phyloP scores from a whole-genome alignment of 2,888 invertebrate genomes.

The Lampropteryx suffumata region DNA sequence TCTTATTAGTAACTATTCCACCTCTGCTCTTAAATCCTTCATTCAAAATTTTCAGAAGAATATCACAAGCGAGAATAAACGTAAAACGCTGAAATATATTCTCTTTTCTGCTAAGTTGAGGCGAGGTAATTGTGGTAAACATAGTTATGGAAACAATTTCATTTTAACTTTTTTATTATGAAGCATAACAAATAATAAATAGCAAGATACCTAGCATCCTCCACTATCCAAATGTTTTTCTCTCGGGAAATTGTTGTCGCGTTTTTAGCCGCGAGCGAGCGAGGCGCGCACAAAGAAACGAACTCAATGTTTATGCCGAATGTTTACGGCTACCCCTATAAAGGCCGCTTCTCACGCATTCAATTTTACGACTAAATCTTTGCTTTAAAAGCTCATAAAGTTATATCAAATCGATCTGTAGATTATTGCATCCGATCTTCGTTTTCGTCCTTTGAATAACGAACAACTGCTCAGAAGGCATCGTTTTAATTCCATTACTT shows the following conservation, averaged over 20 bases:
- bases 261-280: constrained; percentile 3
- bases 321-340: constrained; percentile 23
- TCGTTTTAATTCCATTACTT: constrained; percentile 40
- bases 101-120: background rate
- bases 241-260: constrained; percentile 3
- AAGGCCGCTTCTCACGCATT: constrained; percentile 22
- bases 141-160: constrained; percentile 15
- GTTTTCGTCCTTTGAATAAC: constrained; percentile 6
- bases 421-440: constrained; percentile 23
- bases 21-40: background rate
- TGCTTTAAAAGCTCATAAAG: constrained; percentile 26
- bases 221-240: constrained; percentile 10
- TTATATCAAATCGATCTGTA: constrained; percentile 28
- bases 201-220: constrained; percentile 3
- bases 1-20: too few species aligned
- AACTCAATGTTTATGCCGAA: constrained; percentile 21
- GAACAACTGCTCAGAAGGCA: constrained; percentile 17
- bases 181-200: constrained; percentile 12
- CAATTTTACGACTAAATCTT: constrained; percentile 28
- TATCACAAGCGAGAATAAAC: background rate
- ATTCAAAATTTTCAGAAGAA: constrained; percentile 7
- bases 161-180: constrained; percentile 23
- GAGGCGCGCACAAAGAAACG: background rate
- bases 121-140: constrained; percentile 12
- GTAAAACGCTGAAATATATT: constrained; percentile 2